Percentiles rank a stretch among this genome's conserved stretches.
Conservation (phyloP, 2,888 invertebrate species). For the Cephus rjabovi region DNA sequence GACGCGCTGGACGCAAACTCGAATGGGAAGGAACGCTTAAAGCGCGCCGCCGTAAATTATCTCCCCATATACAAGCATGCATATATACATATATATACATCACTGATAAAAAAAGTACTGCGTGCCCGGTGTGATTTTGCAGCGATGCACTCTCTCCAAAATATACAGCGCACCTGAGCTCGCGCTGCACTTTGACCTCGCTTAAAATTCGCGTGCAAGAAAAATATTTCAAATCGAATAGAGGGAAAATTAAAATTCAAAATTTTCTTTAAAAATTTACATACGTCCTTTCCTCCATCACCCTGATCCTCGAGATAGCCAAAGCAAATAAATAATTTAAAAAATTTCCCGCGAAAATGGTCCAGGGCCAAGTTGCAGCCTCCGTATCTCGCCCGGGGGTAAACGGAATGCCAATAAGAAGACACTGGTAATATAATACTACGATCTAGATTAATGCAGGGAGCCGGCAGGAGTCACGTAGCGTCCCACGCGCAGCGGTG, state of each 20-base stretch:
- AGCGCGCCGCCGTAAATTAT: slow-evolving; percentile 44
- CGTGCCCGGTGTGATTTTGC: background rate
- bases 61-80: background rate
- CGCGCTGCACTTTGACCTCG: background rate
- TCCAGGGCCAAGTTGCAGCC: background rate
- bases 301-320: fast-evolving
- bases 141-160: background rate
- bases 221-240: background rate
- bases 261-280: background rate
- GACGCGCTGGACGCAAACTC: slow-evolving; percentile 16
- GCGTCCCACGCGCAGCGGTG: slow-evolving; percentile 54
- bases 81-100: background rate
- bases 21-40: background rate
- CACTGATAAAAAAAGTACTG: background rate
- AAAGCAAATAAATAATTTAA: background rate
- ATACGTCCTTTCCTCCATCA: background rate
- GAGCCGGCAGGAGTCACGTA: slow-evolving; percentile 46
- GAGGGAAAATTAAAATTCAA: background rate
- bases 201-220: no score
- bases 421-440: slow-evolving; percentile 49
- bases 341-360: background rate
- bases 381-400: slow-evolving; percentile 2
- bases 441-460: slow-evolving; percentile 61
- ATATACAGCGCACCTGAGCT: background rate
- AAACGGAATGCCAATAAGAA: slow-evolving; percentile 45